phyloP scores from a whole-genome alignment of 2,888 invertebrate genomes.

The Fabriciana adippe region DNA sequence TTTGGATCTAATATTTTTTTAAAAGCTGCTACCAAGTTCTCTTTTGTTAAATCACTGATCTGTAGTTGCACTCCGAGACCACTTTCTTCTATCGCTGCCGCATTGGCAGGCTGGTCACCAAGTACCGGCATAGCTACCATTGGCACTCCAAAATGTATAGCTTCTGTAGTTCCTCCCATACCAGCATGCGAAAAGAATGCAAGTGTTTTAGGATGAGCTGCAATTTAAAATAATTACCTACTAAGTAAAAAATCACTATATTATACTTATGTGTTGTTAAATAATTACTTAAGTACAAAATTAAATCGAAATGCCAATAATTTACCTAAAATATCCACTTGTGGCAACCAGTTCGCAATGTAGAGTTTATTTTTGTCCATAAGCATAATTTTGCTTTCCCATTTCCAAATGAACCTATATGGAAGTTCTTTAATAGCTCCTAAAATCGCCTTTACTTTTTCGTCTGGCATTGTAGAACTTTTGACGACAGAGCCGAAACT shows the following conservation, averaged over 20 bases:
- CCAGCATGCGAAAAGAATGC: constrained; percentile 84
- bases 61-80: constrained; percentile 76
- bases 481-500: constrained; percentile 90
- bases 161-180: constrained; percentile 82
- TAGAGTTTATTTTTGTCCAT: constrained; percentile 84
- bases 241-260: no score
- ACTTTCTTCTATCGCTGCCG: constrained; percentile 78
- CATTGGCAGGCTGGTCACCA: constrained; percentile 84
- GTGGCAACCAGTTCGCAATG: constrained; percentile 86
- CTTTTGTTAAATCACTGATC: constrained; percentile 75
- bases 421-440: constrained; percentile 84
- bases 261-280: no score
- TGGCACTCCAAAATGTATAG: constrained; percentile 83
- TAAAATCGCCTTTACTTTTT: constrained; percentile 82
- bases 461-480: constrained; percentile 83
- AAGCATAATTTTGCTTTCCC: constrained; percentile 84
- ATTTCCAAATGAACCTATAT: constrained; percentile 90
- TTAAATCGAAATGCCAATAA: not conserved
- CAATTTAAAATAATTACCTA: constrained; percentile 36
- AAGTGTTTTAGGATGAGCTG: constrained; percentile 83
- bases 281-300: no score
- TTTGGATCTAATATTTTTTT: constrained; percentile 78
- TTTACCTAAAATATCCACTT: constrained; percentile 87
- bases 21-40: constrained; percentile 75
- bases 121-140: constrained; percentile 81